Conservation (phyloP, 2,113 vertebrate species). For the Chelonoidis abingdonii region DNA sequence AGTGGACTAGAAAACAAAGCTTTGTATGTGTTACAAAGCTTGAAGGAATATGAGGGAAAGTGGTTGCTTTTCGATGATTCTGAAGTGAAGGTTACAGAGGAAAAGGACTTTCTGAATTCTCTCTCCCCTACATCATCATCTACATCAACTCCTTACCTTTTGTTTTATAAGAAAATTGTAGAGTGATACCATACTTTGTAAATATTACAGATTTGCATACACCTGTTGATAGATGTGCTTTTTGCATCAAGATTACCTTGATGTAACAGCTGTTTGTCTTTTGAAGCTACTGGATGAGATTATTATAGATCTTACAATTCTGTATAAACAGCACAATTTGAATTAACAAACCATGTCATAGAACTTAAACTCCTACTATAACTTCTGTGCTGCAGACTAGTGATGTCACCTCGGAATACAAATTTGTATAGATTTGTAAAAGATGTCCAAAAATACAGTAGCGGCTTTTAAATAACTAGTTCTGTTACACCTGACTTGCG, state of each 20-base stretch:
- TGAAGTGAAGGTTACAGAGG: constrained; percentile 93
- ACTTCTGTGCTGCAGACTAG: constrained; percentile 72
- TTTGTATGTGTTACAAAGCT: constrained; percentile 76
- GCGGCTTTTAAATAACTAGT: constrained; percentile 70
- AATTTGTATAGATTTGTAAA: constrained; percentile 69
- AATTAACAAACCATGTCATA: constrained; percentile 66
- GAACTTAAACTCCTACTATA: constrained; percentile 49
- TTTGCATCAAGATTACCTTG: constrained; percentile 61
- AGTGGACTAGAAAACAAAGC: constrained; percentile 75
- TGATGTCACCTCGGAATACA: constrained; percentile 64
- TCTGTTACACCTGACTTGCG: constrained; percentile 70
- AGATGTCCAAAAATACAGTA: constrained; percentile 53
- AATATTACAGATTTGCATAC: constrained; percentile 69
- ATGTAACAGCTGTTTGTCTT: constrained; percentile 58
- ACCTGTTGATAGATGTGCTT: constrained; percentile 20
- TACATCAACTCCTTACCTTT: constrained; percentile 95
- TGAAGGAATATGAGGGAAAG: constrained; percentile 92
- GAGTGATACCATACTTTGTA: constrained; percentile 77
- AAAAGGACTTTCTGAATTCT: constrained; percentile 92
- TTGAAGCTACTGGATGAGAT: constrained; percentile 71
- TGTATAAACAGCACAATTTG: constrained; percentile 66
- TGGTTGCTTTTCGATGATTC: constrained; percentile 98
- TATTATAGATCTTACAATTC: constrained; percentile 65
- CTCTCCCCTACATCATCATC: constrained; percentile 90
- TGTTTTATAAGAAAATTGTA: constrained; percentile 93